phyloP scores from a whole-genome alignment of 2,797 vertebrate species.

The Crossoptilon crossoptilon region DNA sequence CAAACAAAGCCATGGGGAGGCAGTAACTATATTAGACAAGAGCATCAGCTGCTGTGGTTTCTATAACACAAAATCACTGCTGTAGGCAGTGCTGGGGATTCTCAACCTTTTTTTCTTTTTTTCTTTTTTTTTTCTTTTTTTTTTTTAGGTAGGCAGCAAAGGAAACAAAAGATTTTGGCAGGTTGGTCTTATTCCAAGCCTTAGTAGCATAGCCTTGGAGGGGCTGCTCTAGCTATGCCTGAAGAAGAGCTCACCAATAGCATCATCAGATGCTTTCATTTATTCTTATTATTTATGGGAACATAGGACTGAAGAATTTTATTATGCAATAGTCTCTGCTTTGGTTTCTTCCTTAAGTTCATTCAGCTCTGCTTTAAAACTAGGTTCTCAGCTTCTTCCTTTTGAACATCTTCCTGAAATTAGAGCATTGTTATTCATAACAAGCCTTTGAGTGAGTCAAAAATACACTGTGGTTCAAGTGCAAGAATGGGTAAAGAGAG shows the following conservation, averaged over 20 bases:
- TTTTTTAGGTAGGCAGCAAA: background rate
- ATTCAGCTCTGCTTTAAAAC: background rate
- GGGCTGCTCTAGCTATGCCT: background rate
- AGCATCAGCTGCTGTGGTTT: background rate
- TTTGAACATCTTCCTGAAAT: background rate
- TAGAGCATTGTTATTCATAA: background rate
- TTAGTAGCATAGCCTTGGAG: background rate
- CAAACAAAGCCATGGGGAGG: background rate
- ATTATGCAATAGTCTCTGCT: background rate
- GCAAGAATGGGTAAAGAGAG: background rate
- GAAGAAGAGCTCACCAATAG: background rate
- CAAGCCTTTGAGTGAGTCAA: background rate
- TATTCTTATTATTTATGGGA: background rate
- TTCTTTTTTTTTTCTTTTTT: background rate
- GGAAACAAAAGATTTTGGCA: background rate
- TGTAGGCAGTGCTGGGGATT: background rate
- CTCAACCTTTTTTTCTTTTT: background rate
- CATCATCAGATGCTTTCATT: background rate
- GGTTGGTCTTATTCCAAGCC: background rate
- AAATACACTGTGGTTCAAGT: background rate
- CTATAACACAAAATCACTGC: background rate
- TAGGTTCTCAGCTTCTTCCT: background rate
- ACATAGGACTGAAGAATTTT: background rate
- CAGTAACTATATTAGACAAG: fast-evolving
- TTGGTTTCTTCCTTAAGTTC: background rate